Evolutionary conservation across 1,140 invertebrate species (phyloP).

Genomic region (Drosophila ironensis): DNA sequence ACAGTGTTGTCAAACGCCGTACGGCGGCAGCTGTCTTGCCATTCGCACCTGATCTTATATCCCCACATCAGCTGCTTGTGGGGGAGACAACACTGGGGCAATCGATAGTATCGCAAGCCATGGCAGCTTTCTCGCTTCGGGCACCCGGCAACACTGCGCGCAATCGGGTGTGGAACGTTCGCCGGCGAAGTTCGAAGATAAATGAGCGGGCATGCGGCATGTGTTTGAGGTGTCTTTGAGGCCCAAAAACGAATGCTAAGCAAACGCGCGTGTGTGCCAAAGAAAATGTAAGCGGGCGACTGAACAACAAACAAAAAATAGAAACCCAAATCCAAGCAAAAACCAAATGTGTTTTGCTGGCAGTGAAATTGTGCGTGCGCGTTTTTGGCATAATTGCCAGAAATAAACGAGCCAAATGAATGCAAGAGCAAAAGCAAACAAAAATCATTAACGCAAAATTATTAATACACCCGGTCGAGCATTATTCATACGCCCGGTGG

Average conservation of each 20-base stretch:
- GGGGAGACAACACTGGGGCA: no score
- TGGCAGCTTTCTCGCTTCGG: no score
- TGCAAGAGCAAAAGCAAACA: not conserved
- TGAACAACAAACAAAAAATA: slow-evolving; percentile 2
- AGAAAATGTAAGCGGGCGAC: slow-evolving; percentile 38
- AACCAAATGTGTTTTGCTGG: slow-evolving; percentile 31
- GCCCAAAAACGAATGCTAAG: no score
- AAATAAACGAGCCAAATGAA: slow-evolving; percentile 36
- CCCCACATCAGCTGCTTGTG: slow-evolving; percentile 13
- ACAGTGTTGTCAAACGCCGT: slow-evolving; percentile 5
- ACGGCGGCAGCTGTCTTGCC: not conserved
- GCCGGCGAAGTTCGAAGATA: no score
- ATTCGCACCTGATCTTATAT: not conserved
- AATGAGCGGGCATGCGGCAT: no score
- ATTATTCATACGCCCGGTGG: slow-evolving; percentile 35
- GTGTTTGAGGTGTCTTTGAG: no score
- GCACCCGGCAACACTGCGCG: no score
- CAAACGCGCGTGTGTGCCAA: slow-evolving; percentile 41
- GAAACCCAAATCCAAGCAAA: not conserved
- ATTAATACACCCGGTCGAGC: slow-evolving; percentile 28
- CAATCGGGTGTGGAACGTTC: no score
- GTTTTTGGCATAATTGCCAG: slow-evolving; percentile 34
- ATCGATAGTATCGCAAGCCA: no score
- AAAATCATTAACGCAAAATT: slow-evolving; percentile 47
- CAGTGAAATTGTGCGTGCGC: slow-evolving; percentile 47